These are phyloP conservation scores for Lithobius niger DNA, from an alignment of 1,140 invertebrate genomes.

Conservation along the genomic window DNA sequence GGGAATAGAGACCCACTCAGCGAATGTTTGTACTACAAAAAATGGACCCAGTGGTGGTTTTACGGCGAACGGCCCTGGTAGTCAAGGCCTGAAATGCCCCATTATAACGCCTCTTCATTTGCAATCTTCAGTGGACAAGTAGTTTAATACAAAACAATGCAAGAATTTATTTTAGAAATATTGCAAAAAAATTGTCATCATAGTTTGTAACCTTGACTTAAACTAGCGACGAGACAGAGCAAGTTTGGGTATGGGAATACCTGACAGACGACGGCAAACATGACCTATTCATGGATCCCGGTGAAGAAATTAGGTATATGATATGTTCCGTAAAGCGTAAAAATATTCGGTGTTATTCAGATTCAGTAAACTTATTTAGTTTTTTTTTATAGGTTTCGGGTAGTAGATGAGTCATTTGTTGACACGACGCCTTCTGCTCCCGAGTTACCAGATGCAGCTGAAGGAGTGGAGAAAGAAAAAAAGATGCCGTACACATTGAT, in stretches of 20 bases:
- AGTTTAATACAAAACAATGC: too few relatives aligned
- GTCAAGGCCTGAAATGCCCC: too few relatives aligned
- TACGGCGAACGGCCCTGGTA: too few relatives aligned
- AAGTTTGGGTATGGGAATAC: conserved; percentile 93
- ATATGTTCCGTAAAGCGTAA: neutral
- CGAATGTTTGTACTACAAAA: too few relatives aligned
- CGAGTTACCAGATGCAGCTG: conserved; percentile 37
- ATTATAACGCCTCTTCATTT: too few relatives aligned
- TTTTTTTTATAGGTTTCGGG: conserved; percentile 49
- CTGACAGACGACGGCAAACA: conserved; percentile 68
- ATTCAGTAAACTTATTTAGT: neutral
- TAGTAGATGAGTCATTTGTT: conserved; percentile 73
- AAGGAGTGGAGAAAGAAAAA: conserved; percentile 34
- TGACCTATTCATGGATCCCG: conserved; percentile 78
- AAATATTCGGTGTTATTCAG: neutral
- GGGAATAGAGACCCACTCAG: too few relatives aligned
- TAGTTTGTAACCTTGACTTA: too few relatives aligned
- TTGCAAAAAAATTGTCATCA: too few relatives aligned
- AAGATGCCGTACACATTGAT: conserved; percentile 56
- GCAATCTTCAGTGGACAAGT: too few relatives aligned
- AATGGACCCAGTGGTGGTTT: too few relatives aligned
- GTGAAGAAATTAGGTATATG: conserved; percentile 55
- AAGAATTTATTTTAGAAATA: too few relatives aligned
- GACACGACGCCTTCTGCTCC: conserved; percentile 65
- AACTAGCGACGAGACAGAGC: conserved; percentile 66